Evolutionary conservation across 2,797 vertebrate species (phyloP).

Genomic region (Gallinago nigripennis): DNA sequence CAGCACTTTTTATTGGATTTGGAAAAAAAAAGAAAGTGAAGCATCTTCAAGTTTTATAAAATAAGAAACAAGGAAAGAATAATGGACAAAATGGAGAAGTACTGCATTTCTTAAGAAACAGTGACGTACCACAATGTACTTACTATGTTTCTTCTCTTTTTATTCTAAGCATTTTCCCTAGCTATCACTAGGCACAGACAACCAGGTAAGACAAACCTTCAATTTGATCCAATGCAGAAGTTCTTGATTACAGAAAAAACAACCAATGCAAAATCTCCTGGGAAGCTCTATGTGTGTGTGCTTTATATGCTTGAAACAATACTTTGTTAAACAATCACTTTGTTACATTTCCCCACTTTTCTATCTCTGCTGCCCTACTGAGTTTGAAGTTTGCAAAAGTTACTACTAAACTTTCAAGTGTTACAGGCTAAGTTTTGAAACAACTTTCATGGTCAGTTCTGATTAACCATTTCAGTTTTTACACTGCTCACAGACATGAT

Average conservation of each 20-base stretch:
- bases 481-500: neutral
- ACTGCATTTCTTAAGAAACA: neutral
- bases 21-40: neutral
- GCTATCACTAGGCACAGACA: neutral
- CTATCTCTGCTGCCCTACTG: rapidly evolving
- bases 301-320: neutral
- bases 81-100: neutral
- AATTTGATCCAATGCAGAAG: neutral
- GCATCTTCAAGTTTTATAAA: neutral
- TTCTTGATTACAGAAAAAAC: neutral
- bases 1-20: neutral
- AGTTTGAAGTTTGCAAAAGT: neutral
- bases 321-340: neutral
- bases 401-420: neutral
- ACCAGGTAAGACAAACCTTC: neutral
- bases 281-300: neutral
- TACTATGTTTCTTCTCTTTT: neutral
- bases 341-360: neutral
- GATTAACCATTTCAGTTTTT: neutral
- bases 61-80: neutral
- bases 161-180: neutral
- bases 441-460: neutral
- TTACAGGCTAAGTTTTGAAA: neutral
- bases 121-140: neutral
- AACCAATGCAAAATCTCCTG: neutral